Base-by-base conservation (phyloP, 2,888 invertebrate species). In the Sthenelais limicola region DNA sequence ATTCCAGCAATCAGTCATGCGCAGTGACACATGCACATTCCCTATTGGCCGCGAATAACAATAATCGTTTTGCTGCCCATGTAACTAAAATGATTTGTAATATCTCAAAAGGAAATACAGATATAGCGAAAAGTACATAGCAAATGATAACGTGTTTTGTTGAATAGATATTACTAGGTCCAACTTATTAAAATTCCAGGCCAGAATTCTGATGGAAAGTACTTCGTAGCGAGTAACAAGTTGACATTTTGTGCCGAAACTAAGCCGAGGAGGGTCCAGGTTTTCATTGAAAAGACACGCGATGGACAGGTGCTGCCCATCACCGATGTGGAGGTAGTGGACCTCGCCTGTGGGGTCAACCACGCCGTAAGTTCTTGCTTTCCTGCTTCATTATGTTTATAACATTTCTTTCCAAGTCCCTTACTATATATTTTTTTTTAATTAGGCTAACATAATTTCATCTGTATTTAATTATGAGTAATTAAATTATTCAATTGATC, bases 171-270 rank as follows among this genome's bases (percentile, higher is more conserved):
- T 21, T 9, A 18, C 12, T n/a, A n/a, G n/a, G n/a, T n/a, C n/a
- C n/a, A n/a, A n/a, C n/a, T n/a, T n/a, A n/a, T n/a, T 58, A 5
- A 35, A 12, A n/a, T 35, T 81, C 12, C 84, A 91, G 92, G 97
- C 30, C 96, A 97, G 88, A 97, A 97, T 87, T 94, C 96, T 0
- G 97, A 97, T 87, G 97, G 97, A 28, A 95, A 96, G 87, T 97
- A 94, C 87, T 96, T 97, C 88, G 93, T 95, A 73, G 94, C 94
- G 18, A 93, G 93, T 78, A 96, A 93, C 47, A 96, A 95, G 86
- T 90, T 97, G 83, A 93, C 93, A 80, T 97, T 92, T 90, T 93
- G 94, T 86, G 94, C 92, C 88, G 95, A 95, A 88, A 92, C 92
- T 70, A 91, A 92, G 62, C 97, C 97, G 5, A 94, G 95, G 84